Percentiles rank a stretch among this genome's conserved stretches.
Conservation (phyloP, 2,113 vertebrate genomes). For the Thunnus thynnus region DNA sequence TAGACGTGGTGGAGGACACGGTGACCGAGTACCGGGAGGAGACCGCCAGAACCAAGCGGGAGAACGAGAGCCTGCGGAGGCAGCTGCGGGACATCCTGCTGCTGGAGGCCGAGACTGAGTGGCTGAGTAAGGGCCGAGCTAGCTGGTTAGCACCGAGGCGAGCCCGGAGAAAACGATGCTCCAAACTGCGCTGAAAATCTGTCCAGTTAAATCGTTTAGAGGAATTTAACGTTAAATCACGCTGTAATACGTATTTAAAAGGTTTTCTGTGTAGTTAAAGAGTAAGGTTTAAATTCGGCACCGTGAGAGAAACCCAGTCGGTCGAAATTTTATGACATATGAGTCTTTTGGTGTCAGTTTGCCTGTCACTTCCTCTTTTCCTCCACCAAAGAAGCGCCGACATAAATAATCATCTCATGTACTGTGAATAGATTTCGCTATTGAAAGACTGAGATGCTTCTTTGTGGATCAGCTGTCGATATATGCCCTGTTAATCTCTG, state of each 20-base stretch:
- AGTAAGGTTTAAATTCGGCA: background rate
- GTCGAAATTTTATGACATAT: background rate
- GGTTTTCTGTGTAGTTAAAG: fast-evolving
- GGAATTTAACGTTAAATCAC: fast-evolving
- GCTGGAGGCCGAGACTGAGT: constrained; percentile 75
- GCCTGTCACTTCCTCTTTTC: constrained; percentile 15
- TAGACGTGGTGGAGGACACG: constrained; percentile 83
- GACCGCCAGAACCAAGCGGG: constrained; percentile 75
- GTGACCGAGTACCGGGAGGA: constrained; percentile 85
- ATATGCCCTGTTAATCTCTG: background rate
- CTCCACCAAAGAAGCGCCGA: too few relatives aligned
- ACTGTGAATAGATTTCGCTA: background rate
- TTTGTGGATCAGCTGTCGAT: background rate
- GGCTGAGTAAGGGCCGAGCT: constrained; percentile 71
- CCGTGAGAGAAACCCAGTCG: fast-evolving
- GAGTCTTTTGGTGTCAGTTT: background rate
- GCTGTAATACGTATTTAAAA: fast-evolving
- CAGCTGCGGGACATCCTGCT: constrained; percentile 83
- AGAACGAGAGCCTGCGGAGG: constrained; percentile 83
- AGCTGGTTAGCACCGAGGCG: background rate
- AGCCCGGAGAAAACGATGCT: background rate
- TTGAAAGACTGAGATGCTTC: background rate
- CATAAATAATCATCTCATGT: too few relatives aligned
- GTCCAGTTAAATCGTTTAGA: fast-evolving
- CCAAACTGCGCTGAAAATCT: background rate